Conservation (phyloP, 2,888 invertebrate species). For the Galerucella calmariensis region DNA sequence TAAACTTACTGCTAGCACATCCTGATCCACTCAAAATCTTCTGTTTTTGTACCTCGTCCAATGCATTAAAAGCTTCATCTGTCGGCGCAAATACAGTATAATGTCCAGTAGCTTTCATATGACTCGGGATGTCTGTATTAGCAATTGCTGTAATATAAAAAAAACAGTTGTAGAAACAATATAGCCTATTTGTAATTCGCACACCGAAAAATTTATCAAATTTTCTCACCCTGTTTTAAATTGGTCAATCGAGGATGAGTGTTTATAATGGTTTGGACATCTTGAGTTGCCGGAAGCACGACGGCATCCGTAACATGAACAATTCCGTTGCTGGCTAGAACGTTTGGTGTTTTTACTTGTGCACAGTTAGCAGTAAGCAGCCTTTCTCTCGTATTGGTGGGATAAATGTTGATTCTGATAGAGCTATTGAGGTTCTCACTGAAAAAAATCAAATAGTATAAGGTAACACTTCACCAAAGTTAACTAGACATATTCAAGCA, state of each 20-base stretch:
- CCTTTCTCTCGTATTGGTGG: slow-evolving; percentile 64
- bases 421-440: slow-evolving; percentile 66
- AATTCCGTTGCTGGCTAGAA: slow-evolving; percentile 74
- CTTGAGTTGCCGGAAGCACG: slow-evolving; percentile 68
- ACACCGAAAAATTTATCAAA: not conserved
- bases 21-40: slow-evolving; percentile 70
- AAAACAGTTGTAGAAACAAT: slow-evolving; percentile 1
- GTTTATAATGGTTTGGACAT: slow-evolving; percentile 70
- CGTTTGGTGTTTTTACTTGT: slow-evolving; percentile 70
- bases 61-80: slow-evolving; percentile 74
- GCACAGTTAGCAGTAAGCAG: slow-evolving; percentile 77
- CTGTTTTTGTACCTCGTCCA: slow-evolving; percentile 67
- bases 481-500: too few relatives aligned
- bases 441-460: slow-evolving; percentile 37
- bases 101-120: slow-evolving; percentile 68
- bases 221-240: slow-evolving; percentile 65
- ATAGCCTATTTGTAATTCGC: too few relatives aligned
- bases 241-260: slow-evolving; percentile 71
- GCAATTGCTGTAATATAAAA: slow-evolving; percentile 66
- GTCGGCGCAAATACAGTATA: slow-evolving; percentile 76
- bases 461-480: too few relatives aligned
- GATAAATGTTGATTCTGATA: slow-evolving; percentile 71
- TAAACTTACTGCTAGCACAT: slow-evolving; percentile 70
- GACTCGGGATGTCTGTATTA: slow-evolving; percentile 68
- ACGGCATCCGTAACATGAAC: slow-evolving; percentile 74